Conservation (phyloP, 2,888 invertebrate genomes). For the Ophion costatus region DNA sequence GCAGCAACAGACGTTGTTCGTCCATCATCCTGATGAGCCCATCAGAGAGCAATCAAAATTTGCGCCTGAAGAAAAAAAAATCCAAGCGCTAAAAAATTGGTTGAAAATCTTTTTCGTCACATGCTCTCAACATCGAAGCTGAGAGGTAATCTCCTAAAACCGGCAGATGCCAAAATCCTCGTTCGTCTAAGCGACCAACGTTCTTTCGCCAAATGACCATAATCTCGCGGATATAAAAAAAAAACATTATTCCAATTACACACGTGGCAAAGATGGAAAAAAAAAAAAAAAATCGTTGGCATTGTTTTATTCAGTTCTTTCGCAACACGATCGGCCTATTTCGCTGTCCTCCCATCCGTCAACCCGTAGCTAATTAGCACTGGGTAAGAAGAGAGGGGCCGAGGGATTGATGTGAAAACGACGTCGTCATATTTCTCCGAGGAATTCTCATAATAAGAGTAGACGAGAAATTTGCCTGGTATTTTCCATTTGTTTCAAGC, state of each 20-base stretch:
- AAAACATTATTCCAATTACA: neutral
- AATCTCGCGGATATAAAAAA: conserved; percentile 8
- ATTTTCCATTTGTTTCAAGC: neutral
- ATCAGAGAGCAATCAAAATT: too few relatives aligned
- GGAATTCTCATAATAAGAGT: conserved; percentile 38
- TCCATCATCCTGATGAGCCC: too few relatives aligned
- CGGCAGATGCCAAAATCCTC: too few relatives aligned
- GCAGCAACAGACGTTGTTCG: too few relatives aligned
- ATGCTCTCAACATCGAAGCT: neutral
- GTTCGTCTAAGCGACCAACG: neutral
- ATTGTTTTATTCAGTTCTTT: conserved; percentile 29
- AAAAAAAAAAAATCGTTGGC: neutral
- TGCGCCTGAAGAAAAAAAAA: too few relatives aligned
- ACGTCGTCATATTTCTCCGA: conserved; percentile 33
- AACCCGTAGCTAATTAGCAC: conserved; percentile 34
- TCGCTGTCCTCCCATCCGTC: conserved; percentile 21
- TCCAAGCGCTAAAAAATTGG: too few relatives aligned
- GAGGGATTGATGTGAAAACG: conserved; percentile 43
- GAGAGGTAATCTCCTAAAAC: neutral
- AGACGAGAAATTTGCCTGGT: conserved; percentile 37
- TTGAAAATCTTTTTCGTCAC: too few relatives aligned
- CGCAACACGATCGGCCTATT: conserved; percentile 3
- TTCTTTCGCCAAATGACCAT: neutral
- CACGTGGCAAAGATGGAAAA: neutral
- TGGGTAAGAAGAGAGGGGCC: neutral